A percentile compares a stretch with the other conserved stretches of the same genome.
Conservation (phyloP, 2,888 invertebrate species). For the Watsonalla binaria region DNA sequence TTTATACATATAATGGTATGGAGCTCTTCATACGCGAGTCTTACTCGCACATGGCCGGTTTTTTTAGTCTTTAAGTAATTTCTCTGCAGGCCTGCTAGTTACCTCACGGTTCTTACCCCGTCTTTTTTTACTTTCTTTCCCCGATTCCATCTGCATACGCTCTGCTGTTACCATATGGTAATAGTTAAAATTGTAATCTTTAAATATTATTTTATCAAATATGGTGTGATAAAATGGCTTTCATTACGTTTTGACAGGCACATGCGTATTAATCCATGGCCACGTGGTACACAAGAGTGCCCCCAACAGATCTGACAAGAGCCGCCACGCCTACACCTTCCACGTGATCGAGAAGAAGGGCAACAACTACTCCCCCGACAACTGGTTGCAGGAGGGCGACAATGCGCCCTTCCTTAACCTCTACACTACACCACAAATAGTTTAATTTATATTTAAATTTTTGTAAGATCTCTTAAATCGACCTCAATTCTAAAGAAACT, state of each 20-base stretch:
- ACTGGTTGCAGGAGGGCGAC: slow-evolving; percentile 91
- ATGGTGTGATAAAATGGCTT: no score
- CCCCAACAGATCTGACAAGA: slow-evolving; percentile 87
- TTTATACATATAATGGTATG: no score
- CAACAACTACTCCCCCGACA: slow-evolving; percentile 86
- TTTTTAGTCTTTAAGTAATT: no score
- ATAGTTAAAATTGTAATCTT: no score
- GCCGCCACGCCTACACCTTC: slow-evolving; percentile 97
- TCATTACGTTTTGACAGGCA: slow-evolving; percentile 75
- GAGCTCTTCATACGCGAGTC: no score
- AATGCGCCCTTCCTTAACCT: slow-evolving; percentile 84
- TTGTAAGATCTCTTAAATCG: not conserved
- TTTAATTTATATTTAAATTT: slow-evolving; percentile 17
- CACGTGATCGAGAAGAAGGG: slow-evolving; percentile 91
- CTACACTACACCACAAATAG: slow-evolving; percentile 75
- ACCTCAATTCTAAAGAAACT: not conserved
- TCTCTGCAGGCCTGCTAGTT: no score
- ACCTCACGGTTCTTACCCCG: no score
- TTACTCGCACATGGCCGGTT: no score
- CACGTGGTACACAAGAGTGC: slow-evolving; percentile 96
- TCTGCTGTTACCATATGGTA: no score
- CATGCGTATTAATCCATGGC: slow-evolving; percentile 93
- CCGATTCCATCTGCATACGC: no score
- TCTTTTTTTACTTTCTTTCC: no score
- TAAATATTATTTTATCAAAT: no score